Evolutionary conservation across 2,888 invertebrate genomes (phyloP), one percentile per base, ranked within the genome.

Genomic region (Apamea sordens): DNA sequence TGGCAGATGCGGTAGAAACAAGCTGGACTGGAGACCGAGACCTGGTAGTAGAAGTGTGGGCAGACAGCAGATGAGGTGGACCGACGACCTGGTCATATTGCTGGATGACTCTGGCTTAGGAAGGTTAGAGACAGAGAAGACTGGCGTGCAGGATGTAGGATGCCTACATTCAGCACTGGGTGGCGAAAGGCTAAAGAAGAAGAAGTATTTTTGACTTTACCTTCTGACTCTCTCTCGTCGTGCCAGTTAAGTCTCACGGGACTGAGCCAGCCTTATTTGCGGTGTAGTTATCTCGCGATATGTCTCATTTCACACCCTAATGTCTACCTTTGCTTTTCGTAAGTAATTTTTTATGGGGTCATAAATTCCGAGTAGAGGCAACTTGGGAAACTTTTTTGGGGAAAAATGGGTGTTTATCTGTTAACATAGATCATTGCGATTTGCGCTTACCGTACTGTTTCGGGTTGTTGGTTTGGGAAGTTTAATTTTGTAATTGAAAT

Each of bases 301-400:
- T 87, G 87, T 85, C 85, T 85, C 85, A 85, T 85, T 85, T 87
- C 88, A 77, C 85, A 85, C 85, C 85, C 80, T 85, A 85, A 85
- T 87, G 85, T 73, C 85, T 65, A 44, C 76, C 85, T 77, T 85
- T 81, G 85, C 81, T 85, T 87, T 85, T 63, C 82, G 81, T 85
- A 85, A 85, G 85, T 87, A 85, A 85, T 85, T 85, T 87, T 85
- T 85, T 87, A 85, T 85, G 85, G 74, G 63, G 68, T 73, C 85
- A 85, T 85, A 87, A 85, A 87, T 85, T 85, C 24, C 32, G 68
- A 63, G 72, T 63, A 61, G 68, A 63, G 71, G 73, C 75, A 63
- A 68, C 86, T 77, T 63, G 84, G 87, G 61, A 70, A 84, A 80
- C 56, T 74, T 87, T 87, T 74, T 85, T 64, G n/a, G 36, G 69